Percentiles rank a stretch among this genome's conserved stretches.
These are phyloP conservation scores for Ips typographus DNA, from an alignment of 1,140 invertebrate species.

Conservation along the genomic window DNA sequence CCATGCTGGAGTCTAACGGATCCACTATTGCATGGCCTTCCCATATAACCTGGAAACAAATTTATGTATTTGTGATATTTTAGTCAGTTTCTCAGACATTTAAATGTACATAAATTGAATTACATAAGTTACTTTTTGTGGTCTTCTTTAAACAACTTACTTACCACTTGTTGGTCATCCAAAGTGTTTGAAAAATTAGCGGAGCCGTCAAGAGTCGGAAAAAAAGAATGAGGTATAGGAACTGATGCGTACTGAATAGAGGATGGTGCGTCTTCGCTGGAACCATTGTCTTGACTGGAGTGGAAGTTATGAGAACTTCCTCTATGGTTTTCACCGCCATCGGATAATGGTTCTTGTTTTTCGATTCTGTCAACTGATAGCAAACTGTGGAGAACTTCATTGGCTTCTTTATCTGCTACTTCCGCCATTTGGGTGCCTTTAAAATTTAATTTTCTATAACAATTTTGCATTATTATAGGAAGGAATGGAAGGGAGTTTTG, in stretches of 20 bases:
- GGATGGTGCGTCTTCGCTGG: constrained; percentile 55
- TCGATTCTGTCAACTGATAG: constrained; percentile 62
- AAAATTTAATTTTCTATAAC: not conserved
- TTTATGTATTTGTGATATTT: not conserved
- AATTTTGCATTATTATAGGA: not conserved
- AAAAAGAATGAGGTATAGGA: constrained; percentile 50
- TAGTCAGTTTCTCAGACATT: not conserved
- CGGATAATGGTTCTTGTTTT: constrained; percentile 58
- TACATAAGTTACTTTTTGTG: not conserved
- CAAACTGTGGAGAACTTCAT: constrained; percentile 64
- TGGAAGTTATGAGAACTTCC: constrained; percentile 40
- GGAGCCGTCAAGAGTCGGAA: constrained; percentile 48
- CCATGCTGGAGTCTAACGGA: constrained; percentile 48
- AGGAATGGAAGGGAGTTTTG: not conserved
- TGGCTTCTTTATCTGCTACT: constrained; percentile 64
- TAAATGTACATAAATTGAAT: not conserved
- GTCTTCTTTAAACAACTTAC: not conserved
- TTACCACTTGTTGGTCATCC: constrained; percentile 49
- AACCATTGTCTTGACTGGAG: constrained; percentile 49
- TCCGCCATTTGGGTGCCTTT: constrained; percentile 43
- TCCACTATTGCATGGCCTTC: constrained; percentile 62
- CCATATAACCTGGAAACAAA: constrained; percentile 58
- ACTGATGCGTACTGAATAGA: constrained; percentile 61
- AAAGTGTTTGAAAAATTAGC: constrained; percentile 46
- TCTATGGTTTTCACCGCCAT: constrained; percentile 42